These are phyloP conservation scores for Tillus elongatus DNA, from an alignment of 2,888 invertebrate genomes.

Conservation along the genomic window DNA sequence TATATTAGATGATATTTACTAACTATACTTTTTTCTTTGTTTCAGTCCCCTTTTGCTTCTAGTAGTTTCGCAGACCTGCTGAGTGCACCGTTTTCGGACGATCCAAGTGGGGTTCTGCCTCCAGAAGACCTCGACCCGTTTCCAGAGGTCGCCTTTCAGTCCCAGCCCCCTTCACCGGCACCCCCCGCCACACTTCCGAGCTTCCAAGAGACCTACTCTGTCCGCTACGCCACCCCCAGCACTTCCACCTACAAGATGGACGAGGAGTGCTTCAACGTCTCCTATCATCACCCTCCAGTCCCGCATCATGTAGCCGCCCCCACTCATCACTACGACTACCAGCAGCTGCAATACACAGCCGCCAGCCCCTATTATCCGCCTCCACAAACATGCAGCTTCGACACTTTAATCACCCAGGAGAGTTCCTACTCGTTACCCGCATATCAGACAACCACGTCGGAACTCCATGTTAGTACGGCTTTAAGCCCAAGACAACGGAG, in stretches of 20 bases:
- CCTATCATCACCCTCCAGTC: constrained; percentile 43
- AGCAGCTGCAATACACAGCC: constrained; percentile 48
- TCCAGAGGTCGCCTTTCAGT: constrained; percentile 52
- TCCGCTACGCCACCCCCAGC: constrained; percentile 51
- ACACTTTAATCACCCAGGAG: constrained; percentile 47
- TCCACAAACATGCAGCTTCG: constrained; percentile 48
- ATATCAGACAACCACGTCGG: constrained; percentile 54
- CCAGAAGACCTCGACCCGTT: constrained; percentile 68
- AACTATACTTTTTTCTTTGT: too few species aligned
- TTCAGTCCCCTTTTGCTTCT: constrained; percentile 69
- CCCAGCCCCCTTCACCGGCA: constrained; percentile 36
- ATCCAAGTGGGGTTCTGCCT: constrained; percentile 52
- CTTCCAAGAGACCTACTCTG: constrained; percentile 81
- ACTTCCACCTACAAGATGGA: constrained; percentile 67
- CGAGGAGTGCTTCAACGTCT: constrained; percentile 69
- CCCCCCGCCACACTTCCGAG: constrained; percentile 63
- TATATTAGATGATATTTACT: too few species aligned
- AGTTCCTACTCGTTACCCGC: constrained; percentile 63
- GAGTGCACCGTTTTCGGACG: constrained; percentile 64
- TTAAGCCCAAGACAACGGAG: constrained; percentile 58
- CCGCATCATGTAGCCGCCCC: constrained; percentile 43
- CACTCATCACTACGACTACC: constrained; percentile 53
- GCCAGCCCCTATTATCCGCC: constrained; percentile 50
- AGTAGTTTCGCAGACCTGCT: constrained; percentile 69
- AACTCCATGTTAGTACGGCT: constrained; percentile 58